A percentile compares a stretch with the other conserved stretches of the same genome.
Conservation (phyloP, 2,113 vertebrate genomes). For the Prolemur simus region DNA sequence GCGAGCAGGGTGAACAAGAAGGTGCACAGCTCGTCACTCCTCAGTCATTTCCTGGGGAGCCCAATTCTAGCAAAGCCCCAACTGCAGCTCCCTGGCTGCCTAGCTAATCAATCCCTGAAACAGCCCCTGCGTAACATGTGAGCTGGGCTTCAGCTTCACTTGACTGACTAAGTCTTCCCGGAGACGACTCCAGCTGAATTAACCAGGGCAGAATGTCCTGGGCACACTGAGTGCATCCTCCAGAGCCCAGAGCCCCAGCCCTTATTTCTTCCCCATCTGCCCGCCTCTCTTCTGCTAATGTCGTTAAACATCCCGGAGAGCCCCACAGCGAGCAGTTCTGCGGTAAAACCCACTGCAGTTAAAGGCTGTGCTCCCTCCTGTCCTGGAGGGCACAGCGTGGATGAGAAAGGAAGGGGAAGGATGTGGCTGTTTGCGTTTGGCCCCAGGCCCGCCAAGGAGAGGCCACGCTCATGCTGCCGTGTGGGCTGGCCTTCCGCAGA, state of each 20-base stretch:
- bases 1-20: background rate
- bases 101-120: background rate
- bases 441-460: background rate
- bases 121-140: background rate
- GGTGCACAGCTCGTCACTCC: background rate
- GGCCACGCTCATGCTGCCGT: no score
- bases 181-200: background rate
- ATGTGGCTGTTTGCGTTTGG: background rate
- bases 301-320: background rate
- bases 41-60: background rate
- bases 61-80: background rate
- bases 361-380: background rate
- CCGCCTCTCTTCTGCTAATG: background rate
- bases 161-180: background rate
- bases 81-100: background rate
- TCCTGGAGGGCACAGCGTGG: background rate
- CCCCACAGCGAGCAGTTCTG: background rate
- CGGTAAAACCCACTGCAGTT: background rate
- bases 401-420: background rate
- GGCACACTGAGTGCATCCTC: background rate
- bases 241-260: background rate
- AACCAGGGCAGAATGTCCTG: background rate
- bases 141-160: background rate
- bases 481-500: no score
- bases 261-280: background rate